Evolutionary conservation across 1,140 invertebrate species (phyloP).

Genomic region (Galleria mellonella): DNA sequence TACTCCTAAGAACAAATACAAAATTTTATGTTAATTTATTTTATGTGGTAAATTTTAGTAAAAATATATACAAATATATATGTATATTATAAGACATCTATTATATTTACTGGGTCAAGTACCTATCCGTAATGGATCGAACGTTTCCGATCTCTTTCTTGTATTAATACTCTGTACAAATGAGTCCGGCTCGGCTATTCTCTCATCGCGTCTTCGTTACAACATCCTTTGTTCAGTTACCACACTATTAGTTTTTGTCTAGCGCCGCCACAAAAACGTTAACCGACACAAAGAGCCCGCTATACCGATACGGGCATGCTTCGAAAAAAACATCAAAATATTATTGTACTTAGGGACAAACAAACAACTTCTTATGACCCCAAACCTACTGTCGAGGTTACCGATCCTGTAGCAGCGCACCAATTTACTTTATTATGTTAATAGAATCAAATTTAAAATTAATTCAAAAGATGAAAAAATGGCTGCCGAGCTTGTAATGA

Average conservation of each 20-base stretch:
- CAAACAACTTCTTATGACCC: constrained; percentile 28
- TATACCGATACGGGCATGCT: constrained; percentile 1
- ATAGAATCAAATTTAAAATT: constrained; percentile 53
- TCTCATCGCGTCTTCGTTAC: constrained; percentile 37
- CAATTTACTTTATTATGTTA: constrained; percentile 52
- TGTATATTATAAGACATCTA: too few relatives aligned
- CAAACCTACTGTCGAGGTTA: constrained; percentile 25
- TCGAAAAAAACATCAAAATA: constrained; percentile 13
- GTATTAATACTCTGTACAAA: too few relatives aligned
- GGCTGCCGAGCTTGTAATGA: constrained; percentile 42
- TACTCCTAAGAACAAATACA: too few relatives aligned
- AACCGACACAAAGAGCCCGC: constrained; percentile 27
- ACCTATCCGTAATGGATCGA: too few relatives aligned
- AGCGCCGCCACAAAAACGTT: constrained; percentile 29
- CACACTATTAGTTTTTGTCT: constrained; percentile 46
- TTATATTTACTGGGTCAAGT: too few relatives aligned
- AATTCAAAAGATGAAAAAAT: constrained; percentile 50
- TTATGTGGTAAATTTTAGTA: too few relatives aligned
- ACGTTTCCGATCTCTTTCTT: too few relatives aligned
- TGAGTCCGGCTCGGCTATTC: not conserved
- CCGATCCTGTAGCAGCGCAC: constrained; percentile 11
- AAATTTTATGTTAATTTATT: too few relatives aligned
- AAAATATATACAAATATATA: too few relatives aligned
- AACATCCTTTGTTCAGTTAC: constrained; percentile 38
- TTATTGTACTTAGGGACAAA: constrained; percentile 24